Evolutionary conservation across 2,888 invertebrate species (phyloP).

Genomic region (Polydrusus pterygomalis): DNA sequence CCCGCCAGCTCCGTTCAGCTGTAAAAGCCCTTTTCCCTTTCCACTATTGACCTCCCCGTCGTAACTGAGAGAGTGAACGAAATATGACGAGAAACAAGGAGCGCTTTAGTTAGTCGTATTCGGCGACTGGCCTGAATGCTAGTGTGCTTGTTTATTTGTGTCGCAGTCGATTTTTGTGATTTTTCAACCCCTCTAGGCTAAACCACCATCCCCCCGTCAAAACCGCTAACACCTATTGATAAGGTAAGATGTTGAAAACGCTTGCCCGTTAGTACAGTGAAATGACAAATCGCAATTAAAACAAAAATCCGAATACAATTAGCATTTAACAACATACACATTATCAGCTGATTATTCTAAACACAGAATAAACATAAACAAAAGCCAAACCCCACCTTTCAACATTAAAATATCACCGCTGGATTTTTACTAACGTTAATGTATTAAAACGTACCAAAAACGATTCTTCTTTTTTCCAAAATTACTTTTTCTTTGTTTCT

Average conservation of each 20-base stretch:
- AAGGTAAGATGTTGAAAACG: constrained; percentile 35
- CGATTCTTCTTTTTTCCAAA: neutral
- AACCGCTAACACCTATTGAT: constrained; percentile 2
- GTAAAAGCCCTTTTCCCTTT: constrained; percentile 45
- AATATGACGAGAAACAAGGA: constrained; percentile 17
- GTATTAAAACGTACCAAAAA: neutral
- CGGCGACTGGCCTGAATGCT: constrained; percentile 67
- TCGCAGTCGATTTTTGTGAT: constrained; percentile 59
- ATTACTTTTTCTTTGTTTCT: constrained; percentile 13
- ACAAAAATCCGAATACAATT: neutral
- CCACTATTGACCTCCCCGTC: constrained; percentile 25
- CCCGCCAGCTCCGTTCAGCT: constrained; percentile 32
- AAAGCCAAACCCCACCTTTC: neutral
- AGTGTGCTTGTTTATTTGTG: constrained; percentile 60
- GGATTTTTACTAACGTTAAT: neutral
- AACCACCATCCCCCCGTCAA: constrained; percentile 56
- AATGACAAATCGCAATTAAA: neutral
- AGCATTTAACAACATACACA: neutral
- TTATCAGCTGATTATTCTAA: constrained; percentile 55
- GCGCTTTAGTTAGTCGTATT: constrained; percentile 60
- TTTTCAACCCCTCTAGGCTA: constrained; percentile 64
- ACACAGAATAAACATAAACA: constrained; percentile 21
- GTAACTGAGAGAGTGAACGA: constrained; percentile 23
- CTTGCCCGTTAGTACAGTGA: neutral
- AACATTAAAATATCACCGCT: neutral